A percentile compares a stretch with the other conserved stretches of the same genome.
phyloP scores from a whole-genome alignment of 2,888 invertebrate species.

The Ashinkailepas kermadecensis region DNA sequence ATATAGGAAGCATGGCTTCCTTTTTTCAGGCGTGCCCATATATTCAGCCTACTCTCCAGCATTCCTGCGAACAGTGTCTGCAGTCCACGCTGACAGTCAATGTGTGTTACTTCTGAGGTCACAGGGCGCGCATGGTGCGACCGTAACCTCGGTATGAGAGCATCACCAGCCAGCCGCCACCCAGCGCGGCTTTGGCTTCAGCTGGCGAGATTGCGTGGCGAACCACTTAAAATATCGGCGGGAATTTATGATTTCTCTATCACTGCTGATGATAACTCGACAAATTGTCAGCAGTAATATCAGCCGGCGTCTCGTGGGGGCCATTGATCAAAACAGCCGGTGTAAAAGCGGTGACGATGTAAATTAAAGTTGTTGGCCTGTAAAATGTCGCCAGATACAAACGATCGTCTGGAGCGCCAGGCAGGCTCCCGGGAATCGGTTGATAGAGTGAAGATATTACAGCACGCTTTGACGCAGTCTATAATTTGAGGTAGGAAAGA shows the following conservation, averaged over 20 bases:
- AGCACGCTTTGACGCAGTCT: background rate
- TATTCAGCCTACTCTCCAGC: too few species aligned
- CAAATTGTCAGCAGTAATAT: constrained; percentile 19
- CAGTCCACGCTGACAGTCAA: too few species aligned
- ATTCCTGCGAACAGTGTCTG: too few species aligned
- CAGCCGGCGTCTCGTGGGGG: background rate
- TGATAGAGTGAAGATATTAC: background rate
- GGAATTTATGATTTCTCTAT: constrained; percentile 21
- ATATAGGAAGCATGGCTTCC: too few species aligned
- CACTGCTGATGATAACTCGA: constrained; percentile 13
- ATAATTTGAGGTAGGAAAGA: too few species aligned
- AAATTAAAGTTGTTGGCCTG: constrained; percentile 22
- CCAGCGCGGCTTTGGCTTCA: background rate
- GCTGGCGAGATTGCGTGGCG: background rate
- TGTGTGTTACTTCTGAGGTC: too few species aligned
- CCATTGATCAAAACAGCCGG: constrained; percentile 21
- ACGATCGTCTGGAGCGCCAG: background rate
- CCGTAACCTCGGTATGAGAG: too few species aligned
- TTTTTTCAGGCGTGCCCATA: too few species aligned
- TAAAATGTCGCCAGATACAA: constrained; percentile 23
- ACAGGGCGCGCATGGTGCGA: too few species aligned
- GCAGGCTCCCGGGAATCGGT: background rate
- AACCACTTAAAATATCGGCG: constrained; percentile 3
- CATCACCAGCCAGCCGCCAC: background rate
- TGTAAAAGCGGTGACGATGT: constrained; percentile 17